Evolutionary conservation across 2,888 invertebrate genomes (phyloP).

Genomic region (Tridacna crocea): DNA sequence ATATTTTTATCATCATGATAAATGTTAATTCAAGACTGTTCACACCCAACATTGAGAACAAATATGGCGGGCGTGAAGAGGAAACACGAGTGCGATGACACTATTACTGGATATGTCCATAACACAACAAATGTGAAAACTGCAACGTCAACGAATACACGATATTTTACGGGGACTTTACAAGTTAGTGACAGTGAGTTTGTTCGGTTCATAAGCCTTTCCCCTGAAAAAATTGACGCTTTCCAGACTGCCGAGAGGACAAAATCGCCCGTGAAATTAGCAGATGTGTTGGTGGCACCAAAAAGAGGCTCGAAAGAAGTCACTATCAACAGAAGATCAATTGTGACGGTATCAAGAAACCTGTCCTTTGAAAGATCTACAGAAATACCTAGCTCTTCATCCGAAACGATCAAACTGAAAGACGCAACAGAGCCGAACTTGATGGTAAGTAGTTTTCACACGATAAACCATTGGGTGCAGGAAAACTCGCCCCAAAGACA

Average conservation of each 20-base stretch:
- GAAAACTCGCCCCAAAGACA: too few species aligned
- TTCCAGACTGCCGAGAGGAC: conserved; percentile 26
- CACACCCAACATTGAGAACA: background rate
- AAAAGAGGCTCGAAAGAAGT: conserved; percentile 21
- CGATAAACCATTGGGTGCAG: too few species aligned
- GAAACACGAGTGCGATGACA: background rate
- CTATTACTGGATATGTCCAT: background rate
- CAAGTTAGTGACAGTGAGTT: conserved; percentile 15
- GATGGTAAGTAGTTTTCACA: background rate
- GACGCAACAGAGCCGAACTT: background rate
- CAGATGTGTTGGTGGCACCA: conserved; percentile 13
- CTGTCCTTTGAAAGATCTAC: conserved; percentile 18
- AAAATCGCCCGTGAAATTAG: conserved; percentile 25
- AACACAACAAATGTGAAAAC: background rate
- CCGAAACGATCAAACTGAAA: background rate
- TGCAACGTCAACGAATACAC: background rate
- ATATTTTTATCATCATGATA: background rate
- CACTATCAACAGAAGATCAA: conserved; percentile 6
- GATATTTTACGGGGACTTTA: conserved; percentile 10
- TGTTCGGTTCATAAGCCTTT: conserved; percentile 27
- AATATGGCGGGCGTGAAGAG: background rate
- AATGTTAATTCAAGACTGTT: background rate
- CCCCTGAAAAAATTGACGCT: conserved; percentile 24
- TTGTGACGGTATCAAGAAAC: conserved; percentile 2
- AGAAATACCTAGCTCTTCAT: background rate